Evolutionary conservation across 2,888 invertebrate genomes (phyloP).

Genomic region (Drosophila pseudotalamancana): DNA sequence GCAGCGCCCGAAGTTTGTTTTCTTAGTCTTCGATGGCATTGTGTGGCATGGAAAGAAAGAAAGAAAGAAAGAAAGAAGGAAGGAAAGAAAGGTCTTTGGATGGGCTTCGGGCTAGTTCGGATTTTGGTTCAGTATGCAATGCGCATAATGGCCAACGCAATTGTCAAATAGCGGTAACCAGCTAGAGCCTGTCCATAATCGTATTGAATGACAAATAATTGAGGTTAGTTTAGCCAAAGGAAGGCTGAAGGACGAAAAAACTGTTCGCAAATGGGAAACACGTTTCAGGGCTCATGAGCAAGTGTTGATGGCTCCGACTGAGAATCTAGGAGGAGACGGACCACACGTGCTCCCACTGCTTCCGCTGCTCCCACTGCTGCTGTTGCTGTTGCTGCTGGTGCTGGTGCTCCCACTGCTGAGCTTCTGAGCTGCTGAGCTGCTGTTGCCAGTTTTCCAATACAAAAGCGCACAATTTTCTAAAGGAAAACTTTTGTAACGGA

Average conservation of each 20-base stretch:
- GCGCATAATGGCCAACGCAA: constrained; percentile 46
- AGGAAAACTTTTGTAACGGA: constrained; percentile 79
- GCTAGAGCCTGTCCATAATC: constrained; percentile 56
- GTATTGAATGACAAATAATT: constrained; percentile 78
- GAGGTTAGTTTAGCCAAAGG: constrained; percentile 70
- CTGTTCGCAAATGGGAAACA: constrained; percentile 75
- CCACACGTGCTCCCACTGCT: no score
- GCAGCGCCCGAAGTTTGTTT: constrained; percentile 59
- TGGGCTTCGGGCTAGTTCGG: constrained; percentile 13
- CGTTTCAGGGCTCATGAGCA: constrained; percentile 74
- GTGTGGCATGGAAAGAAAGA: constrained; percentile 36
- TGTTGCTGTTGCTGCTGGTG: no score
- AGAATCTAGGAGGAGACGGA: constrained; percentile 29
- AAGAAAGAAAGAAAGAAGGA: no score
- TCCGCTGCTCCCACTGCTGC: no score
- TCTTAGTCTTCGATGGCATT: constrained; percentile 63
- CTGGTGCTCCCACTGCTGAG: no score
- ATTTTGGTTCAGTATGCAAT: constrained; percentile 38
- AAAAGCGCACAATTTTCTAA: constrained; percentile 76
- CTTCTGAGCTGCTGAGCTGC: no score
- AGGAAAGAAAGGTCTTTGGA: constrained; percentile 11
- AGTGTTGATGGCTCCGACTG: constrained; percentile 59
- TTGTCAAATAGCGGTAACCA: constrained; percentile 48
- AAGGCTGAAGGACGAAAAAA: constrained; percentile 31
- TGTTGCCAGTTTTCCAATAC: constrained; percentile 62